Base-by-base conservation (phyloP, 2,888 invertebrate species). In the Machimus atricapillus region DNA sequence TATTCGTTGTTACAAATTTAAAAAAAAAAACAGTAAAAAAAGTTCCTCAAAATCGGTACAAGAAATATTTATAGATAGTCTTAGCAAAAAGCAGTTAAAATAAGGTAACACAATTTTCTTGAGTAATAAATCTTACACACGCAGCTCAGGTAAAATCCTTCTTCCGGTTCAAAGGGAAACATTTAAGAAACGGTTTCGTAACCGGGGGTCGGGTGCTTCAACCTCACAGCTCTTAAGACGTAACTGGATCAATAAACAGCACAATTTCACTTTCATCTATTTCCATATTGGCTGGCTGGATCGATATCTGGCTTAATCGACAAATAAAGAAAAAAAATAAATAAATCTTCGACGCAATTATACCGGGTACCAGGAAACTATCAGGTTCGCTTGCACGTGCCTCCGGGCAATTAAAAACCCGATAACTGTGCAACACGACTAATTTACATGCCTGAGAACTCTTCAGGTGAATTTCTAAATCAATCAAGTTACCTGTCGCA, bases 401-500 rank as follows among this genome's bases (percentile, higher is more conserved):
- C 66, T 66, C 12, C 19, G 23, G 12, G 66, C 66, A 27, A 66
- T 66, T 66, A 66, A 66, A 66, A 66, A 66, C 23, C 66, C 8
- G 23, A 66, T 66, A 66, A 66, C 66, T 23, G 66, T 66, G 66
- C 66, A 52, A 52, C 16, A 8, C 66, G 14, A 23, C 66, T 23
- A 66, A 66, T 66, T 66, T 19, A 9, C 66, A 66, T 66, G 31
- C 8, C 56, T 58, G 31, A 82, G 58, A 19, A 56, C 34, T 8
- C n/a, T 27, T 73, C 76, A 86, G 76, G 77, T 86, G 52, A 77
- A 27, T 43, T 74, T 43, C 43, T 86, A 76, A 86, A 86, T 86
- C 85, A 86, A 86, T 86, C 85, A 86, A 52, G 76, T 46, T 34
- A 76, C 34, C 85, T 76, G 52, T 86, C 85, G 73, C 52, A 77